A percentile compares a stretch with the other conserved stretches of the same genome.
These are phyloP conservation scores for Danio albolineatus DNA, from an alignment of 2,797 vertebrate species.

Conservation along the genomic window DNA sequence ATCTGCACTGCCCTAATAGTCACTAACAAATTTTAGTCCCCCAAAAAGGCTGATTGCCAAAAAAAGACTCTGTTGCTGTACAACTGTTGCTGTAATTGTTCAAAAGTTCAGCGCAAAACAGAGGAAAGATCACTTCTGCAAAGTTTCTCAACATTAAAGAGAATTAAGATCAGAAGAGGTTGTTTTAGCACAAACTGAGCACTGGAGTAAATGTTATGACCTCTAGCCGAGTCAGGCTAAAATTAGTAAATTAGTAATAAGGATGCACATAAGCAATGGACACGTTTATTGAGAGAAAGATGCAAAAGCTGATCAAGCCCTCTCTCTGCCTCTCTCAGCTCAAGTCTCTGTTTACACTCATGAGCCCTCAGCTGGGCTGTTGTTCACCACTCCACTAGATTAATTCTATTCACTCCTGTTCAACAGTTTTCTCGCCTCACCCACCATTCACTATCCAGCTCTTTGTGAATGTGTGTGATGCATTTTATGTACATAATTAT, in stretches of 20 bases:
- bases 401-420: constrained; percentile 34
- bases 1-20: too few relatives aligned
- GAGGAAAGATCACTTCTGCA: too few relatives aligned
- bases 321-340: not conserved
- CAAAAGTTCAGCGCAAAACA: too few relatives aligned
- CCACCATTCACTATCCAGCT: constrained; percentile 44
- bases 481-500: constrained; percentile 60
- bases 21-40: too few relatives aligned
- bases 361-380: constrained; percentile 11
- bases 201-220: too few relatives aligned
- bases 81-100: too few relatives aligned
- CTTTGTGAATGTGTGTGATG: constrained; percentile 30
- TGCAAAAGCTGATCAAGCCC: constrained; percentile 2
- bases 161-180: too few relatives aligned
- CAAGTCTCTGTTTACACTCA: constrained; percentile 19
- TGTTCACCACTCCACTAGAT: constrained; percentile 33
- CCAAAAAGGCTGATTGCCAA: too few relatives aligned
- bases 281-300: not conserved
- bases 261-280: not conserved
- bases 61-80: too few relatives aligned
- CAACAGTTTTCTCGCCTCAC: constrained; percentile 20
- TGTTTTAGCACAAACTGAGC: too few relatives aligned
- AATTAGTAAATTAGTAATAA: not conserved
- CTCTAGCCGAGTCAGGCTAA: not conserved
- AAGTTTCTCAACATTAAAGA: too few relatives aligned